Evolutionary conservation across 2,113 vertebrate species (phyloP).

Genomic region (Felis chaus): DNA sequence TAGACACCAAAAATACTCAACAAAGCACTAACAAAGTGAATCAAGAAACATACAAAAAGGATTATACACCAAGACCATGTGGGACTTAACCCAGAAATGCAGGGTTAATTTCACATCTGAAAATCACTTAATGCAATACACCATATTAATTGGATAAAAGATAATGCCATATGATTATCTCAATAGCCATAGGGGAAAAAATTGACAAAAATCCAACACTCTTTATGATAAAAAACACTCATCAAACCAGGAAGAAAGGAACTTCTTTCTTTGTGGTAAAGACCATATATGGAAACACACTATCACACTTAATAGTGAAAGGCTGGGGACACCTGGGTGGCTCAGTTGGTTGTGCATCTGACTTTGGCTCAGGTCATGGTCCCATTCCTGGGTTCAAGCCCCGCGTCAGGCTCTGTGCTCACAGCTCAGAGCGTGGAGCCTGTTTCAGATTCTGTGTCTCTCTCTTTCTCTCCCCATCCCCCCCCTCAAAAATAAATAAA

Average conservation of each 20-base stretch:
- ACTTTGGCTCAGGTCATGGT: too few relatives aligned
- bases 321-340: not conserved
- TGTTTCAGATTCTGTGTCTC: too few relatives aligned
- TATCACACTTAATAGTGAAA: not conserved
- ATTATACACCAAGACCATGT: not conserved
- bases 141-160: not conserved
- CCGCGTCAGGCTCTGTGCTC: not conserved
- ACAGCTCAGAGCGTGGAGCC: too few relatives aligned
- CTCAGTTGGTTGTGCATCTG: too few relatives aligned
- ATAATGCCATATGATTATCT: not conserved
- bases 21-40: not conserved
- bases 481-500: not conserved
- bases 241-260: not conserved
- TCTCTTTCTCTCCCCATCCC: too few relatives aligned
- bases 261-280: not conserved
- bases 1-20: not conserved
- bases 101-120: not conserved
- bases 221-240: not conserved
- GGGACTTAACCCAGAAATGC: not conserved
- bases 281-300: not conserved
- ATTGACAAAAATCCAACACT: not conserved
- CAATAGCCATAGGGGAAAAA: not conserved
- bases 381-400: too few relatives aligned
- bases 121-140: not conserved
- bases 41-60: not conserved